Conservation (phyloP, 2,797 vertebrate species). For the Pachyuromys duprasi region DNA sequence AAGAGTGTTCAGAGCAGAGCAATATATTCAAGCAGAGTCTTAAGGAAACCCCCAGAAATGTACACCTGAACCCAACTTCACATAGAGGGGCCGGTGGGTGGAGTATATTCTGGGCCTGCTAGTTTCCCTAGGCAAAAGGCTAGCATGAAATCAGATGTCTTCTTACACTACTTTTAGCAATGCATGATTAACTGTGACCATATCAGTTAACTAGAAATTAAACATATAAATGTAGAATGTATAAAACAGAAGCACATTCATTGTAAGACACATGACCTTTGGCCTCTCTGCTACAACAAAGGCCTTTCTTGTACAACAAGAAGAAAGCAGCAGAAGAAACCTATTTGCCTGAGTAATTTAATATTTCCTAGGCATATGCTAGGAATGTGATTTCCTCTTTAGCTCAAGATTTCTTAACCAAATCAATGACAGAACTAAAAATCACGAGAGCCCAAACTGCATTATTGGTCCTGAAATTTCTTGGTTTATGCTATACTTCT, state of each 20-base stretch:
- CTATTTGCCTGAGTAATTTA: constrained; percentile 62
- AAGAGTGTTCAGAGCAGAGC: not conserved
- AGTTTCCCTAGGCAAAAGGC: not conserved
- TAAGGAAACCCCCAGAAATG: not conserved
- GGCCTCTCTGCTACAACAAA: not conserved
- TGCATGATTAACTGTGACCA: not conserved
- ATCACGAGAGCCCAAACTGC: constrained; percentile 2
- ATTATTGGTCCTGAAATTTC: constrained; percentile 51
- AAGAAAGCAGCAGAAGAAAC: not conserved
- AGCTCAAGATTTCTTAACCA: constrained; percentile 50
- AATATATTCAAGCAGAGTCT: not conserved
- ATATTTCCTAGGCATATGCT: constrained; percentile 45
- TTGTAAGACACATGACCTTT: not conserved
- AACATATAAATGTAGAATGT: not conserved
- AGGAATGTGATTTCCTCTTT: constrained; percentile 57
- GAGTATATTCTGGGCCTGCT: not conserved
- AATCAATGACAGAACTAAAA: constrained; percentile 53
- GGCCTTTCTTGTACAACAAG: not conserved
- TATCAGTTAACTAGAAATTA: constrained; percentile 41
- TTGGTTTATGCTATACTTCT: not conserved
- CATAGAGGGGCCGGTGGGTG: not conserved
- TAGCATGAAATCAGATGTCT: not conserved
- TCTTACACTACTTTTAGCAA: not conserved
- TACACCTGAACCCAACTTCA: not conserved
- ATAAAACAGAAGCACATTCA: constrained; percentile 21